Evolutionary conservation across 2,888 invertebrate species (phyloP).

Genomic region (Stenolophus ochropezus): DNA sequence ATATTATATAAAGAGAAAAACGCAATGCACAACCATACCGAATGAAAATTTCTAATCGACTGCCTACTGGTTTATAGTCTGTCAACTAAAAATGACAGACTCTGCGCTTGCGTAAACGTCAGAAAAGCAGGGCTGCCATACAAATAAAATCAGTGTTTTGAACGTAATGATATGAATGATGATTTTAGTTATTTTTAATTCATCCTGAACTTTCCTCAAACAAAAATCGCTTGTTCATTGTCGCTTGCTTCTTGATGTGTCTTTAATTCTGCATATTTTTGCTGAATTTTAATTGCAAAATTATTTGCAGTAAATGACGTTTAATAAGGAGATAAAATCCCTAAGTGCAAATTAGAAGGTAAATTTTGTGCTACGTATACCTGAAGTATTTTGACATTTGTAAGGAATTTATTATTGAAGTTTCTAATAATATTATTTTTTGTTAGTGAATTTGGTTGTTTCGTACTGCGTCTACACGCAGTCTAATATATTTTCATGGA

Average conservation of each 20-base stretch:
- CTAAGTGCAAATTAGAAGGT: slow-evolving; percentile 43
- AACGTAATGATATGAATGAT: slow-evolving; percentile 12
- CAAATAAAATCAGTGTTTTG: slow-evolving; percentile 10
- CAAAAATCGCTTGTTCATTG: slow-evolving; percentile 57
- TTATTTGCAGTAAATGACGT: slow-evolving; percentile 51
- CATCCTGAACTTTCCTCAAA: slow-evolving; percentile 28
- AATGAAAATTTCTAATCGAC: slow-evolving; percentile 1
- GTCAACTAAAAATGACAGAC: slow-evolving; percentile 43
- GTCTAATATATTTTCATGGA: slow-evolving; percentile 52
- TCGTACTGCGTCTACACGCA: slow-evolving; percentile 51
- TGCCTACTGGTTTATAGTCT: neutral
- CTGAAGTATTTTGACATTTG: slow-evolving; percentile 50
- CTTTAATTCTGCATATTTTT: slow-evolving; percentile 6
- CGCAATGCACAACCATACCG: slow-evolving; percentile 20
- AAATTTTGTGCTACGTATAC: slow-evolving; percentile 58
- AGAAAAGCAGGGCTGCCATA: slow-evolving; percentile 34
- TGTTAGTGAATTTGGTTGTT: slow-evolving; percentile 5
- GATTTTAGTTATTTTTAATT: slow-evolving; percentile 56
- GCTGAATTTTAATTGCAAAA: slow-evolving; percentile 27
- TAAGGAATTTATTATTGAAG: slow-evolving; percentile 37
- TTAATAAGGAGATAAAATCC: slow-evolving; percentile 50
- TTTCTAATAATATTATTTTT: slow-evolving; percentile 33
- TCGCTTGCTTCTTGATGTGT: neutral
- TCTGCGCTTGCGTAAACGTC: slow-evolving; percentile 38
- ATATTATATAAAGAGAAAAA: slow-evolving; percentile 24